Evolutionary conservation across 2,797 vertebrate genomes (phyloP).

Genomic region (Graptemys geographica): DNA sequence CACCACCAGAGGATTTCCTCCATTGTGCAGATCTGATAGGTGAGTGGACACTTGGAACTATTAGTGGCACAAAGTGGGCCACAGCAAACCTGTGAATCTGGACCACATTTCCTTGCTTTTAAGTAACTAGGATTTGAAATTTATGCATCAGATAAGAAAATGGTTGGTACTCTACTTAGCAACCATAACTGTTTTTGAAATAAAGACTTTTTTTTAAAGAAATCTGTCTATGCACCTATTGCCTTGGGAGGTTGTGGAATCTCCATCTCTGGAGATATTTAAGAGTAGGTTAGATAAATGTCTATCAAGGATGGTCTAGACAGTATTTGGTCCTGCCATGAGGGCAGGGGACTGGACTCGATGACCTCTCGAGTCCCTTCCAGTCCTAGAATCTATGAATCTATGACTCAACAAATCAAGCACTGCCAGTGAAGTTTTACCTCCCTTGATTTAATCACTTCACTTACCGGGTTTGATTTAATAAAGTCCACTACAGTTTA

Average conservation of each 20-base stretch:
- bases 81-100: not conserved
- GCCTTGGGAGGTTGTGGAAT: no score
- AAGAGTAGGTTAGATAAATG: no score
- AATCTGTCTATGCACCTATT: no score
- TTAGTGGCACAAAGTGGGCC: not conserved
- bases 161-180: not conserved
- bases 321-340: no score
- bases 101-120: not conserved
- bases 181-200: not conserved
- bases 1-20: no score
- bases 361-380: no score
- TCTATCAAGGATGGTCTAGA: no score
- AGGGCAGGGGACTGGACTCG: no score
- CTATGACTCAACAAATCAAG: not conserved
- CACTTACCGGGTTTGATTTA: not conserved
- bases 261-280: no score
- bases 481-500: not conserved
- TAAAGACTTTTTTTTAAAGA: not conserved
- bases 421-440: not conserved
- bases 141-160: not conserved
- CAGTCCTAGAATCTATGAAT: no score
- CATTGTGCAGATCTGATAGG: no score
- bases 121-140: not conserved
- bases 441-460: not conserved
- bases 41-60: not conserved